Percentiles rank a stretch among this genome's conserved stretches.
Conservation (phyloP, 2,888 invertebrate genomes). For the Ochropacha duplaris region DNA sequence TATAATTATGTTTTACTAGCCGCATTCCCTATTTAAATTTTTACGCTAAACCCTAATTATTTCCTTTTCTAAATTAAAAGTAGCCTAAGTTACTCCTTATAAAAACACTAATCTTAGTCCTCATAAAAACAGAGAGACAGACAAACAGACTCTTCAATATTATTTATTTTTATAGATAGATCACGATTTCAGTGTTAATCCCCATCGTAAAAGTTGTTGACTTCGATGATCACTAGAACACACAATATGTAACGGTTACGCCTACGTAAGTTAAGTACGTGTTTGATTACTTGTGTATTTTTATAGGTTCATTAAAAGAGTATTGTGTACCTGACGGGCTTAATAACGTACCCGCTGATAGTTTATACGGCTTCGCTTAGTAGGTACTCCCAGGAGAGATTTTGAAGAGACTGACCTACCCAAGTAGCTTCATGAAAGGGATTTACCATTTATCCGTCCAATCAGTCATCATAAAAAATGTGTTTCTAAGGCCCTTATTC, state of each 20-base stretch:
- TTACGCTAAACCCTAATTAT: too few relatives aligned
- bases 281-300: not conserved
- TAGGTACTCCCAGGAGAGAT: conserved; percentile 15
- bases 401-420: not conserved
- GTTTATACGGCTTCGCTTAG: conserved; percentile 15
- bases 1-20: too few relatives aligned
- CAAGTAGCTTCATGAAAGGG: not conserved
- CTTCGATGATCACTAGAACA: too few relatives aligned
- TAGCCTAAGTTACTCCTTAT: too few relatives aligned
- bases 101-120: too few relatives aligned
- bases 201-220: too few relatives aligned
- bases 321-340: conserved; percentile 14
- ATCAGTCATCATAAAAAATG: not conserved
- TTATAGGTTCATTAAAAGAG: conserved; percentile 19
- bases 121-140: too few relatives aligned
- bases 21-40: too few relatives aligned
- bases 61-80: too few relatives aligned
- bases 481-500: not conserved
- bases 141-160: too few relatives aligned
- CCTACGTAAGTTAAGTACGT: not conserved
- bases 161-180: too few relatives aligned
- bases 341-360: conserved; percentile 15
- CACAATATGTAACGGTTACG: not conserved
- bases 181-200: too few relatives aligned
- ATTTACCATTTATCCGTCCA: not conserved